Conservation (phyloP, 1,140 invertebrate genomes). For the Babylonia areolata region DNA sequence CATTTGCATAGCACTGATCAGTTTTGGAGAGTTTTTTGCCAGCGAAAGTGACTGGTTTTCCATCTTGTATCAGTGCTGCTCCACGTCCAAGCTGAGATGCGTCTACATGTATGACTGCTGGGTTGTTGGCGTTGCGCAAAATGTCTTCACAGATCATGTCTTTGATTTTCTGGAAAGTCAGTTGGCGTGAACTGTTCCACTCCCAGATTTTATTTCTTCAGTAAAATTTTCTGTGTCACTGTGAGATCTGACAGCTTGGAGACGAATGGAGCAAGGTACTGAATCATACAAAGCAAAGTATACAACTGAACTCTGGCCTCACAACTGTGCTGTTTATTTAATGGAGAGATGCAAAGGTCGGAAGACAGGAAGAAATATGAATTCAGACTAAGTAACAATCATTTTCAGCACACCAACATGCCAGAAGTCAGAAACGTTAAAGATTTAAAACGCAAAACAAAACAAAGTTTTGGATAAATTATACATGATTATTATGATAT, state of each 20-base stretch:
- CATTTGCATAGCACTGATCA: conserved; percentile 77
- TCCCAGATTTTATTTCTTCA: not conserved
- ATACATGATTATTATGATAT: too few species aligned
- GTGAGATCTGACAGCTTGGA: not conserved
- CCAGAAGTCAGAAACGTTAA: too few species aligned
- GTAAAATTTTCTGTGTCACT: not conserved
- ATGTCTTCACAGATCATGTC: not conserved
- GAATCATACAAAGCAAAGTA: conserved; percentile 47
- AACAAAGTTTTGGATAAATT: too few species aligned
- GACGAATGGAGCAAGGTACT: not conserved
- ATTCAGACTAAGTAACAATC: too few species aligned
- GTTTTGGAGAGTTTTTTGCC: conserved; percentile 72
- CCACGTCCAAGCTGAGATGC: conserved; percentile 69
- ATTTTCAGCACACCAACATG: too few species aligned
- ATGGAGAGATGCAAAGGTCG: too few species aligned
- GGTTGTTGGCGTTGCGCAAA: conserved; percentile 24
- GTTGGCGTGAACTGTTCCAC: not conserved
- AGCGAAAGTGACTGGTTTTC: conserved; percentile 74
- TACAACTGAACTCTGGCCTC: too few species aligned
- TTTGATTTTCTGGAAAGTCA: not conserved
- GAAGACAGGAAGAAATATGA: too few species aligned
- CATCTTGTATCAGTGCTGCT: conserved; percentile 74
- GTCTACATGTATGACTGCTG: conserved; percentile 46
- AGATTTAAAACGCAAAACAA: too few species aligned
- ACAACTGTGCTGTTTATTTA: too few species aligned